Evolutionary conservation across 2,888 invertebrate genomes (phyloP).

Genomic region (Tenthredo mesomela): DNA sequence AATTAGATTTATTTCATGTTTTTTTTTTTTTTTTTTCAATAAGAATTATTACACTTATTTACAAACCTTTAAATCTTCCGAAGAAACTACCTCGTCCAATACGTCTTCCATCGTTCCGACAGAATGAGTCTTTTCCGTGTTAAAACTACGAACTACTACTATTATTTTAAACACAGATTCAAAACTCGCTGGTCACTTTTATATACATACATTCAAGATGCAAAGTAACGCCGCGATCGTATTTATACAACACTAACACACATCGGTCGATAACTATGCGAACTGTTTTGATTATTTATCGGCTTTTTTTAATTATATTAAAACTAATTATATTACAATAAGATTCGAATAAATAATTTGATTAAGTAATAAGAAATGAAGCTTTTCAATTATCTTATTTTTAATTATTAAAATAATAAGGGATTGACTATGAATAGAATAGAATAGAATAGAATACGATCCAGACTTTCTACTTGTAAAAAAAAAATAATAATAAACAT

Average conservation of each 20-base stretch:
- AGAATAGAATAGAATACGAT: background rate
- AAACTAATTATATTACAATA: background rate
- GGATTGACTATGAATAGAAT: background rate
- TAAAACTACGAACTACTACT: background rate
- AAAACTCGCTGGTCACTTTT: background rate
- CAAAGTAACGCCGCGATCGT: background rate
- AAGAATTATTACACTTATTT: background rate
- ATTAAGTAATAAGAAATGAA: too few species aligned
- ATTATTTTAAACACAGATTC: background rate
- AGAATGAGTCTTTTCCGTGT: background rate
- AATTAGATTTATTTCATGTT: background rate
- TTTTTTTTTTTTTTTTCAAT: too few species aligned
- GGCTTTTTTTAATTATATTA: background rate
- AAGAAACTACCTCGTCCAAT: conserved; percentile 89
- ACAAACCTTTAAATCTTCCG: conserved; percentile 90
- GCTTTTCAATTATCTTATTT: too few species aligned
- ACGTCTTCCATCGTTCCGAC: conserved; percentile 85
- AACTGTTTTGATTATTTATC: background rate
- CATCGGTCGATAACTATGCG: background rate
- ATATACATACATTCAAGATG: background rate
- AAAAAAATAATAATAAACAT: background rate
- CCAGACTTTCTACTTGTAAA: background rate
- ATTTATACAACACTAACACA: background rate
- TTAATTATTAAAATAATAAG: background rate
- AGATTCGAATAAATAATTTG: too few species aligned